Percentiles rank a stretch among this genome's conserved stretches.
These are phyloP conservation scores for Hoplias malabaricus DNA, from an alignment of 2,113 vertebrate species.

Conservation along the genomic window DNA sequence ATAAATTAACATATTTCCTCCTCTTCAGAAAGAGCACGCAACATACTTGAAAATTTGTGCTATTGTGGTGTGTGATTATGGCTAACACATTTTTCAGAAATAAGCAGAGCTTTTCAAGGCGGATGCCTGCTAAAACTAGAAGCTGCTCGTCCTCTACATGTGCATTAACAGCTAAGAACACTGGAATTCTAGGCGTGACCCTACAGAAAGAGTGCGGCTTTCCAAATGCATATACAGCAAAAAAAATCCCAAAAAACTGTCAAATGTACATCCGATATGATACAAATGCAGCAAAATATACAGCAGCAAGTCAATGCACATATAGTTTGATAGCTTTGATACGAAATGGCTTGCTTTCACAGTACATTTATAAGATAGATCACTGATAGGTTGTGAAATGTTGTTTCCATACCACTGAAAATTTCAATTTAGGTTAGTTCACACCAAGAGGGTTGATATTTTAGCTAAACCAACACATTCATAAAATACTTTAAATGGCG, in stretches of 20 bases:
- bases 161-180: constrained; percentile 53
- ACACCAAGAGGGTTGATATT: background rate
- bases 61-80: constrained; percentile 68
- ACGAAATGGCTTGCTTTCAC: constrained; percentile 19
- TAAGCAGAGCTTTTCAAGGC: constrained; percentile 49
- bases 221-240: constrained; percentile 59
- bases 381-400: background rate
- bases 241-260: constrained; percentile 55
- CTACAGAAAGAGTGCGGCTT: constrained; percentile 52
- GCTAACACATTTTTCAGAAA: constrained; percentile 57
- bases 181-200: constrained; percentile 56
- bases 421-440: background rate
- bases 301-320: constrained; percentile 72
- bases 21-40: constrained; percentile 23
- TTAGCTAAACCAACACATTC: background rate
- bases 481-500: background rate
- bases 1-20: constrained; percentile 64
- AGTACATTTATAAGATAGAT: constrained; percentile 16
- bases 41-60: constrained; percentile 61
- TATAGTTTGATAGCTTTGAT: constrained; percentile 51
- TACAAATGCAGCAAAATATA: constrained; percentile 72
- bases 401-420: constrained; percentile 1
- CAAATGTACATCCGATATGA: constrained; percentile 72
- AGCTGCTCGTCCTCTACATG: constrained; percentile 34
- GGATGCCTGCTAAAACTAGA: constrained; percentile 28